Percentiles rank a stretch among this genome's conserved stretches.
Evolutionary conservation across 2,888 invertebrate species (phyloP).

Genomic region (Reticulitermes lucifugus): DNA sequence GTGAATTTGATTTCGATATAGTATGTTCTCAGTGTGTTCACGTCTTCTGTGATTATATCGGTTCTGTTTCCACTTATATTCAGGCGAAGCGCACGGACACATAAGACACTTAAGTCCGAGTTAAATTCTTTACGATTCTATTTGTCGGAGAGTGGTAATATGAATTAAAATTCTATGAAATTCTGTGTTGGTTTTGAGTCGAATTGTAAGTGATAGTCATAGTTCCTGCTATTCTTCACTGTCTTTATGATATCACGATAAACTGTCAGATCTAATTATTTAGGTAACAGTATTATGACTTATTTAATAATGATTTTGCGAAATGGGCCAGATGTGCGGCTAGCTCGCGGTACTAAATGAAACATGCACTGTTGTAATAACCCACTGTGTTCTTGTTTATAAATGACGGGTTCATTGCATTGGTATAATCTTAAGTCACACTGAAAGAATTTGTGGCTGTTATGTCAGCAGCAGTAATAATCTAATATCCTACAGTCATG

Average conservation of each 20-base stretch:
- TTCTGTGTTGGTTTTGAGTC: no score
- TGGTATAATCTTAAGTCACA: no score
- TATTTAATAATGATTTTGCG: no score
- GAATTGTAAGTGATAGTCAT: no score
- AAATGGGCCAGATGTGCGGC: no score
- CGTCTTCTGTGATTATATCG: background rate
- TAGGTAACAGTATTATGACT: no score
- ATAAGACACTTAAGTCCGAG: background rate
- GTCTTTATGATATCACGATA: no score
- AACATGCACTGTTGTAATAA: background rate
- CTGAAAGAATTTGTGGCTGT: background rate
- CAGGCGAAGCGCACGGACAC: background rate
- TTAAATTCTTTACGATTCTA: background rate
- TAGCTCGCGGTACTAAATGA: no score
- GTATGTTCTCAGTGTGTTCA: background rate
- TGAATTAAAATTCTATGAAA: no score
- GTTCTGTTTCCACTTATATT: background rate
- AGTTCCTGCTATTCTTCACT: no score
- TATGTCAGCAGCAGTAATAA: background rate
- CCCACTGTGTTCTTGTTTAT: background rate
- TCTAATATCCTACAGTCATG: background rate
- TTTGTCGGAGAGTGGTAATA: no score
- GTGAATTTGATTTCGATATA: background rate
- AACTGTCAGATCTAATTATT: no score
- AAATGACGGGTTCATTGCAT: background rate